Percentiles rank a stretch among this genome's conserved stretches.
Conservation (phyloP, 2,113 vertebrate species). For the Channa argus region DNA sequence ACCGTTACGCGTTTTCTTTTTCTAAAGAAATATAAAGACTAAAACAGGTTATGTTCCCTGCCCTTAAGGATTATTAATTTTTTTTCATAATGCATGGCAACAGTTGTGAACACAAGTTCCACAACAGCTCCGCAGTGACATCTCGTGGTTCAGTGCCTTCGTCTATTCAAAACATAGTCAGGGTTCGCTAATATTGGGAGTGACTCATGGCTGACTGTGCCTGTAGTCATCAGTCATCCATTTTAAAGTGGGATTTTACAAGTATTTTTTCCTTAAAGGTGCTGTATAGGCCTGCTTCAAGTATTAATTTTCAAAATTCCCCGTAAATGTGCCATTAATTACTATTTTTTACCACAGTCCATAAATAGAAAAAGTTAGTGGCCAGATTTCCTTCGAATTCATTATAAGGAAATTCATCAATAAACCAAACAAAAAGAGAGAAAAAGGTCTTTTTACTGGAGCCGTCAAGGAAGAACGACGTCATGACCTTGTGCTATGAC, state of each 20-base stretch:
- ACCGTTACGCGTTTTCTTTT: neutral
- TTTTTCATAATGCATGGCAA: neutral
- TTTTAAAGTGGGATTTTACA: neutral
- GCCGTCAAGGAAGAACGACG: slow-evolving; percentile 48
- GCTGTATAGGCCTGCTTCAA: too few species aligned
- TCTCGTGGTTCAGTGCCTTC: slow-evolving; percentile 17
- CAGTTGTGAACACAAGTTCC: too few species aligned
- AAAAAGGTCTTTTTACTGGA: neutral
- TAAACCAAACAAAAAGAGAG: too few species aligned
- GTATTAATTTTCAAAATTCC: too few species aligned
- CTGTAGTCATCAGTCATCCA: neutral
- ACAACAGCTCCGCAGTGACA: slow-evolving; percentile 30
- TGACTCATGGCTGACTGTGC: neutral
- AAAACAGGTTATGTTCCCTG: neutral
- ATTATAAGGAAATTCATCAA: too few species aligned
- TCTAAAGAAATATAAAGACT: neutral
- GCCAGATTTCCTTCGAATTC: too few species aligned
- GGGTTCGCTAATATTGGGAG: neutral
- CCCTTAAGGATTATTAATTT: neutral
- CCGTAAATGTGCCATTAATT: too few species aligned
- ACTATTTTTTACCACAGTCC: too few species aligned
- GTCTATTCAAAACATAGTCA: neutral
- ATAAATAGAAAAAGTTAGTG: too few species aligned
- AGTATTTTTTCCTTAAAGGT: neutral
- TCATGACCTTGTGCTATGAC: slow-evolving; percentile 71